Evolutionary conservation across 2,888 invertebrate species (phyloP), one percentile per base, ranked within the genome.

Genomic region (Electrophaes corylata): DNA sequence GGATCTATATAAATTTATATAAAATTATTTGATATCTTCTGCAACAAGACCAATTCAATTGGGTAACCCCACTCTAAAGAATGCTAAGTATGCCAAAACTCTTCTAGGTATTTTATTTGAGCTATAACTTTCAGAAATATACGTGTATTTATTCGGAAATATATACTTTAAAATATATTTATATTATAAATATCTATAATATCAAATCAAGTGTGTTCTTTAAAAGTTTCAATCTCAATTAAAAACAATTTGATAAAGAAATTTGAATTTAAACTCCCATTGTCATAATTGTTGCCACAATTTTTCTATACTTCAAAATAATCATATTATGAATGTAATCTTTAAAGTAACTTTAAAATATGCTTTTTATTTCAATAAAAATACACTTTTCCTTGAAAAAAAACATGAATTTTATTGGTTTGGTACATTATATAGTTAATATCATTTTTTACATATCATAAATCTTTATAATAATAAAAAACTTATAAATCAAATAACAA

Each of bases 371-470:
- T 26, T 4, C 4, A 26, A 26, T 26, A 26, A 1, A 26, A 26
- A 33, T 4, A 12, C n/a, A 12, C 1, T 33, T 33, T 33, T 33
- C n/a, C n/a, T n/a, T n/a, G n/a, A n/a, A n/a, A n/a, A n/a, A n/a
- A n/a, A n/a, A n/a, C n/a, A n/a, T n/a, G n/a, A n/a, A n/a, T n/a
- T n/a, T n/a, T n/a, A n/a, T n/a, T n/a, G n/a, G n/a, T n/a, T n/a
- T 14, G 3, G 4, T 35, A 6, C 2, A 14, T 14, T 12, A 37
- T 26, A 26, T 23, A 43, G 4, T 41, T 11, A 39, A 56, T 58
- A 60, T 62, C 59, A 57, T 60, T 55, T 54, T 3, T 40, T 31
- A 52, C 63, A 60, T 60, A 60, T 63, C 63, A 35, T 51, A 49
- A 23, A 12, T 12, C 6, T 23, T 48, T 16, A 16, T 3, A 26